These are phyloP conservation scores for Axinella damicornis DNA, from an alignment of 37 sponge, comb jelly and placozoan species.

Conservation along the genomic window DNA sequence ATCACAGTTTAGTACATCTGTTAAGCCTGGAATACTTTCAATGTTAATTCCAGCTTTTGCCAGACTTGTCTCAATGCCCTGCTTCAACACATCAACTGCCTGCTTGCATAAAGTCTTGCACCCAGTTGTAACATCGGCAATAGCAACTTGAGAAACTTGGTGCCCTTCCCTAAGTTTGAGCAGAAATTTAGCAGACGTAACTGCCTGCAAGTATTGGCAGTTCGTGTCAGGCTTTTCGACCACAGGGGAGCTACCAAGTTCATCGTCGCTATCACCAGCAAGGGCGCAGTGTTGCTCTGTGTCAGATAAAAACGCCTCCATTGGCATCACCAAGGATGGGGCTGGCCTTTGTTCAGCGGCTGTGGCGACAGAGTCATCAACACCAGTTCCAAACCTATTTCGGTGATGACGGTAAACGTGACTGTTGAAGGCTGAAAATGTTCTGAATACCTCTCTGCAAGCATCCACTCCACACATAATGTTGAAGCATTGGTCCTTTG, in stretches of 20 bases:
- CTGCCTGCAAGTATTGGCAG: not conserved
- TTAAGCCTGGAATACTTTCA: not conserved
- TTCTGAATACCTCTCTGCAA: slow-evolving; percentile 17
- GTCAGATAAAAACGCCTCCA: not conserved
- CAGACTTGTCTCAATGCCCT: not conserved
- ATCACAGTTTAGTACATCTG: not conserved
- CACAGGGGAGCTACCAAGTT: too few species aligned
- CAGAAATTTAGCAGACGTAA: slow-evolving; percentile 15
- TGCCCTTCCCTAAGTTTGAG: slow-evolving; percentile 15
- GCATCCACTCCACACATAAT: slow-evolving; percentile 32
- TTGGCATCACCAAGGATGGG: too few species aligned
- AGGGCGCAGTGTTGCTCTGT: too few species aligned
- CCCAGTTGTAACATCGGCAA: not conserved
- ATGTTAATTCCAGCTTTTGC: not conserved
- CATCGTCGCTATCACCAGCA: too few species aligned
- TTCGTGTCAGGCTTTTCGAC: too few species aligned
- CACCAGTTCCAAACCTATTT: not conserved
- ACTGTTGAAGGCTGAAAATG: slow-evolving; percentile 34
- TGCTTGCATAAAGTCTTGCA: slow-evolving; percentile 11
- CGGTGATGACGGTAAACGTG: slow-evolving; percentile 49
- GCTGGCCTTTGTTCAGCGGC: not conserved
- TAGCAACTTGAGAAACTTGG: slow-evolving; percentile 29
- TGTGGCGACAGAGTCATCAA: slow-evolving; percentile 4
- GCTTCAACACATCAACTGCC: not conserved
- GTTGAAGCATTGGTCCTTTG: slow-evolving; percentile 24